These are phyloP conservation scores for Notolepis coatsorum DNA, from an alignment of 2,797 vertebrate species.

Conservation along the genomic window DNA sequence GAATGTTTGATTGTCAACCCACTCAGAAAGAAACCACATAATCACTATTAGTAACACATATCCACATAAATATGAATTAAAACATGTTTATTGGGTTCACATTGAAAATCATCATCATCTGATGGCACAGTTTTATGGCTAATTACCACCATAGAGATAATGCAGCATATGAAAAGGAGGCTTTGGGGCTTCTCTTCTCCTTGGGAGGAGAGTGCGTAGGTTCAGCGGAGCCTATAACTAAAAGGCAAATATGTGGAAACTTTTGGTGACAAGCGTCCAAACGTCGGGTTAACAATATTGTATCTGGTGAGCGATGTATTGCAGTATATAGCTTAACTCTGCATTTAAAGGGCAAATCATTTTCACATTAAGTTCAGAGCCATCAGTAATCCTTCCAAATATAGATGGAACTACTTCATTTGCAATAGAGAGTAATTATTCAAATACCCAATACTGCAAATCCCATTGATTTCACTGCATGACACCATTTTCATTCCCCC, in stretches of 20 bases:
- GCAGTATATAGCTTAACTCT: slow-evolving; percentile 62
- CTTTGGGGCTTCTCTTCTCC: slow-evolving; percentile 74
- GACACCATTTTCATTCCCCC: slow-evolving; percentile 75
- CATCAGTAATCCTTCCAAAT: slow-evolving; percentile 78
- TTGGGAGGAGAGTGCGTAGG: slow-evolving; percentile 77
- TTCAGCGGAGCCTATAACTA: slow-evolving; percentile 70
- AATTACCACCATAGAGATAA: slow-evolving; percentile 76
- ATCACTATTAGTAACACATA: slow-evolving; percentile 83
- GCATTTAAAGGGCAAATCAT: slow-evolving; percentile 71
- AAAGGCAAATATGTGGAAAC: slow-evolving; percentile 77
- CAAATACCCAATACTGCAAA: slow-evolving; percentile 79
- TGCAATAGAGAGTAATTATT: slow-evolving; percentile 79
- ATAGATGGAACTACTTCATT: slow-evolving; percentile 79
- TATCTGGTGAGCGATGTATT: slow-evolving; percentile 75
- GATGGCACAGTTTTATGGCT: slow-evolving; percentile 81
- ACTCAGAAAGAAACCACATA: slow-evolving; percentile 72
- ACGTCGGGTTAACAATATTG: slow-evolving; percentile 76
- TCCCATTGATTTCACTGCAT: slow-evolving; percentile 80
- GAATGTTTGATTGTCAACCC: slow-evolving; percentile 76
- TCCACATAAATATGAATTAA: slow-evolving; percentile 79
- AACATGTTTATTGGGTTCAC: slow-evolving; percentile 79
- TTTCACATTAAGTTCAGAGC: slow-evolving; percentile 75
- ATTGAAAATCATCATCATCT: slow-evolving; percentile 79
- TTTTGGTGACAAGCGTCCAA: slow-evolving; percentile 75
- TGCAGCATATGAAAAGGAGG: slow-evolving; percentile 73